Conservation (phyloP, 2,888 invertebrate genomes). For the Bembecia ichneumoniformis region DNA sequence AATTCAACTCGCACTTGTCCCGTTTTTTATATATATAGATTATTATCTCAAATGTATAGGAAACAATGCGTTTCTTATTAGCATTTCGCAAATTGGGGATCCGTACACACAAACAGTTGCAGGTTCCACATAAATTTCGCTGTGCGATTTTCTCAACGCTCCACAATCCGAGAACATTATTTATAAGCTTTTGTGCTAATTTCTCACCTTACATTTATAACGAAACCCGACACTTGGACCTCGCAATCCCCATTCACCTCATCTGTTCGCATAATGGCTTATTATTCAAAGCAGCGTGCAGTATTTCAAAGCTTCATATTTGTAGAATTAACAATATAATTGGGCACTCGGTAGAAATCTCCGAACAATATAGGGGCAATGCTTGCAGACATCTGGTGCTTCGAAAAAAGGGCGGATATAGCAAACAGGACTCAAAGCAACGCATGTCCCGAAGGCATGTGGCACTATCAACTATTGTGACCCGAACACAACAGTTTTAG, state of each 20-base stretch:
- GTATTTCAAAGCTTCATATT: constrained; percentile 63
- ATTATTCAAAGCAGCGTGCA: constrained; percentile 59
- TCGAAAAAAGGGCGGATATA: constrained; percentile 68
- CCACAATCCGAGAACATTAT: background rate
- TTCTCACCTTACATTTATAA: constrained; percentile 12
- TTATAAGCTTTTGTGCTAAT: constrained; percentile 14
- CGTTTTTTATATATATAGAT: no score
- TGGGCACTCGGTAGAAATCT: constrained; percentile 57
- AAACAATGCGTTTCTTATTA: no score
- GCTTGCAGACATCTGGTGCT: constrained; percentile 59
- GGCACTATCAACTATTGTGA: background rate
- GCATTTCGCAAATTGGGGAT: no score
- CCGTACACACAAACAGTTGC: no score
- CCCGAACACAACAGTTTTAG: background rate
- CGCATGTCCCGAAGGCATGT: constrained; percentile 52
- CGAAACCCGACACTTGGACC: constrained; percentile 26
- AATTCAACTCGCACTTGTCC: no score
- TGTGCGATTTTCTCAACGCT: background rate
- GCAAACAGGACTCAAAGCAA: constrained; percentile 61
- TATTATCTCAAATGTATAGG: no score
- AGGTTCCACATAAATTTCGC: background rate
- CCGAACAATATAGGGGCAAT: constrained; percentile 33
- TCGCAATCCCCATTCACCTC: background rate
- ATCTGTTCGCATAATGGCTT: constrained; percentile 46
- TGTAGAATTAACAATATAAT: constrained; percentile 72